Base-by-base conservation (phyloP, 1,140 invertebrate genomes). In the Anastrepha obliqua region DNA sequence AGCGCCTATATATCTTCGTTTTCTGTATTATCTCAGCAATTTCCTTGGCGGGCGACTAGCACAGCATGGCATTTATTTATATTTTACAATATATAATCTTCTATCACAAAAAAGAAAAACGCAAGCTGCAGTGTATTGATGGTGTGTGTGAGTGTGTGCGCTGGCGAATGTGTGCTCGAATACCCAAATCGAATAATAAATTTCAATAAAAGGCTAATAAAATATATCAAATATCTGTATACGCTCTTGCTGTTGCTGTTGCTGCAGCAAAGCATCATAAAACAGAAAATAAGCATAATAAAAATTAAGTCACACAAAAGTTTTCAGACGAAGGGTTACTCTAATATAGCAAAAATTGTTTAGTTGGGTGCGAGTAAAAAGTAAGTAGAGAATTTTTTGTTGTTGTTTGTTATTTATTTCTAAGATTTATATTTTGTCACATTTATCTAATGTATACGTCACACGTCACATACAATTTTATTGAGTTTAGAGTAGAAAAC, bases 141-240 rank as follows among this genome's bases (percentile, higher is more conserved):
- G 4, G 15, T 17, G 51, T 81, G 8, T n/a, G 2, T 81, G 64
- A 64, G 67, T 55, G 74, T 8, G 5, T 81, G n/a, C n/a, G 44
- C 51, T 55, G 29, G 51, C 51, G 51, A 55, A 55, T 20, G 15
- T 20, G 47, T 8, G 17, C n/a, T 17, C 70, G 8, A n/a, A 17
- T 7, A 2, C 51, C 44, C 89, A 90, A 90, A 90, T 89, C 88
- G 90, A 90, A 89, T 89, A 90, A 90, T 90, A 90, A 90, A 90
- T 90, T 90, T 90, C 90, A 90, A 90, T 90, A 90, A 90, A 90
- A 90, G 42, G 85, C 88, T 88, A 90, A 90, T 89, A 90, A 90
- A 90, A 90, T 86, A 88, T 60, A 90, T 87, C 87, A 87, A 87
- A 44, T 13, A 70, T 55, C 74, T 55, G 29, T 9, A 29, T 29